These are phyloP conservation scores for Cephonodes hylas DNA, from an alignment of 2,888 invertebrate species.

Conservation along the genomic window DNA sequence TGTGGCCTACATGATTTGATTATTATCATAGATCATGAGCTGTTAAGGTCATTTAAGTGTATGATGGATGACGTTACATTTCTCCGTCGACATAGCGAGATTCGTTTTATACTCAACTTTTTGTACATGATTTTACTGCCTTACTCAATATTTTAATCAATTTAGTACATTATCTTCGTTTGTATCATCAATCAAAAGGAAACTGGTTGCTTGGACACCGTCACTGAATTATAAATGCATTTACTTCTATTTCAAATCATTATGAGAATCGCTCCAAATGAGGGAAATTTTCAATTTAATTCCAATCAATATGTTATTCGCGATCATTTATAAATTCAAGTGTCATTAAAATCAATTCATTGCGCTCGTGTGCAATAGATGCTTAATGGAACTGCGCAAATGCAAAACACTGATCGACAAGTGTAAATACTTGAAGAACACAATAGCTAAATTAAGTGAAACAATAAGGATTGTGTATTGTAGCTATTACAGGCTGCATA, in stretches of 20 bases:
- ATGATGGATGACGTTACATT: slow-evolving; percentile 64
- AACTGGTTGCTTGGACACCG: slow-evolving; percentile 56
- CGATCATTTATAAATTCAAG: neutral
- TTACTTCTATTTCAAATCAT: slow-evolving; percentile 41
- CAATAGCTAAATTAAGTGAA: slow-evolving; percentile 78
- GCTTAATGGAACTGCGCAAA: slow-evolving; percentile 11
- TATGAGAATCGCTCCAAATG: neutral
- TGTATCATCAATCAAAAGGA: slow-evolving; percentile 66
- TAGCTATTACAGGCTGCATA: slow-evolving; percentile 67
- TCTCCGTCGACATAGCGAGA: slow-evolving; percentile 49
- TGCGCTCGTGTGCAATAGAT: neutral
- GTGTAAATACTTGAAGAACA: slow-evolving; percentile 70
- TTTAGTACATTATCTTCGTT: slow-evolving; percentile 53
- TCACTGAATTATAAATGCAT: slow-evolving; percentile 50
- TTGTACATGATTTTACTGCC: slow-evolving; percentile 56
- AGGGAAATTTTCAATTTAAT: slow-evolving; percentile 17
- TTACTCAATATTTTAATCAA: slow-evolving; percentile 67
- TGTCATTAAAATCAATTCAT: neutral
- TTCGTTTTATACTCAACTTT: slow-evolving; percentile 57
- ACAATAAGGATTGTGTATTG: slow-evolving; percentile 78
- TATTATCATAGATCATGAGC: slow-evolving; percentile 44
- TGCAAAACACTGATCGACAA: slow-evolving; percentile 37
- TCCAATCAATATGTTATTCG: neutral
- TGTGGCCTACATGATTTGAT: slow-evolving; percentile 24
- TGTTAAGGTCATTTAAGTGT: slow-evolving; percentile 51